A percentile compares a stretch with the other conserved stretches of the same genome.
Evolutionary conservation across 2,113 vertebrate species (phyloP).

Genomic region (Argyrosomus japonicus): DNA sequence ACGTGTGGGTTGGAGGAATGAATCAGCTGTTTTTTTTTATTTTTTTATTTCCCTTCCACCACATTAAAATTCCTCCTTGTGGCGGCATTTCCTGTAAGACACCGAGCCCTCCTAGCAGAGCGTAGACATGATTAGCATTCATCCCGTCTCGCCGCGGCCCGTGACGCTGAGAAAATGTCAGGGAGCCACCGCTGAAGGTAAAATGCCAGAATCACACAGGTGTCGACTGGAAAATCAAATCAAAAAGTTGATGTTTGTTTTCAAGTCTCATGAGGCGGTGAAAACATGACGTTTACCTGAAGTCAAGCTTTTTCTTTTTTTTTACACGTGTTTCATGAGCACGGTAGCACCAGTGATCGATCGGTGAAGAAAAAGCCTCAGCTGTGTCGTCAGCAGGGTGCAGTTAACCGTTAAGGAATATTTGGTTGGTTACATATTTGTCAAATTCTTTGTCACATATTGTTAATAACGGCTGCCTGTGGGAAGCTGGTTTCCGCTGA

Average conservation of each 20-base stretch:
- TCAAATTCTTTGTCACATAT: neutral
- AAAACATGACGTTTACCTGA: constrained; percentile 13
- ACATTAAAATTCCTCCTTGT: constrained; percentile 28
- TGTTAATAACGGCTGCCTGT: neutral
- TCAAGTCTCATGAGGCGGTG: constrained; percentile 30
- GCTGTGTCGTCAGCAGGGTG: neutral
- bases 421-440: neutral
- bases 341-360: neutral
- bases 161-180: constrained; percentile 68
- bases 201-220: constrained; percentile 42
- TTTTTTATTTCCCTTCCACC: too few relatives aligned
- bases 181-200: constrained; percentile 49
- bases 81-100: constrained; percentile 19
- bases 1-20: neutral
- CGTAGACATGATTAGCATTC: constrained; percentile 56
- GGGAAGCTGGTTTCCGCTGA: neutral
- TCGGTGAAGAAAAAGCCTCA: constrained; percentile 2
- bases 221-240: constrained; percentile 65
- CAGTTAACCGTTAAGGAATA: neutral
- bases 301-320: constrained; percentile 19
- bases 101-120: neutral
- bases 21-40: neutral
- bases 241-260: constrained; percentile 49
- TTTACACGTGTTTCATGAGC: constrained; percentile 20
- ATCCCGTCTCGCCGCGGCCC: constrained; percentile 22